Evolutionary conservation across 2,888 invertebrate species (phyloP).

Genomic region (Agonopterix subpropinquella): DNA sequence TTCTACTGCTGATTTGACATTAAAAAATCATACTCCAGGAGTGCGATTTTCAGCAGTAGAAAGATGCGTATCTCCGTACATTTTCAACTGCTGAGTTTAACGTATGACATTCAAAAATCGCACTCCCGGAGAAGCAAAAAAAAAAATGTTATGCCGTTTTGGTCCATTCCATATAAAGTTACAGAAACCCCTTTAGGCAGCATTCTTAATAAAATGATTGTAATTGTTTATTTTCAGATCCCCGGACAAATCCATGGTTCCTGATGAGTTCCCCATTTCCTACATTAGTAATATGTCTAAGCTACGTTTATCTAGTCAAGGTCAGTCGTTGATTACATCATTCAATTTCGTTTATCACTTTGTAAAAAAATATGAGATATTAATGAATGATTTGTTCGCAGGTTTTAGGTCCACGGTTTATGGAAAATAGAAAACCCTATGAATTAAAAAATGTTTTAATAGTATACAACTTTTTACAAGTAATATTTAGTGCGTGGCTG

Average conservation of each 20-base stretch:
- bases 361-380: background rate
- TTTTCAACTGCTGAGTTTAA: too few species aligned
- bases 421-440: slow-evolving; percentile 94
- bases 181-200: too few species aligned
- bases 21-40: too few species aligned
- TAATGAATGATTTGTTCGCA: slow-evolving; percentile 43
- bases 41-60: too few species aligned
- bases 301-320: slow-evolving; percentile 94
- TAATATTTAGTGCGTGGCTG: slow-evolving; percentile 91
- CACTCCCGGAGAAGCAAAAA: too few species aligned
- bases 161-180: too few species aligned
- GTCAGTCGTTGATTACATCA: slow-evolving; percentile 46
- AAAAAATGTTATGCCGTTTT: too few species aligned
- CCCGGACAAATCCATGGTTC: slow-evolving; percentile 92
- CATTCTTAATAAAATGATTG: background rate
- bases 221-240: slow-evolving; percentile 77
- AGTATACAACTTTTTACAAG: slow-evolving; percentile 91
- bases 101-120: too few species aligned
- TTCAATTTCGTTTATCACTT: background rate
- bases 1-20: too few species aligned
- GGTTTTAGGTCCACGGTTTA: slow-evolving; percentile 90
- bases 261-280: slow-evolving; percentile 96
- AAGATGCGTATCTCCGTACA: too few species aligned
- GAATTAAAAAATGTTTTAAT: slow-evolving; percentile 86
- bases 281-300: slow-evolving; percentile 91